Evolutionary conservation across 1,140 invertebrate species (phyloP).

Genomic region (Protaetia brevitarsis): DNA sequence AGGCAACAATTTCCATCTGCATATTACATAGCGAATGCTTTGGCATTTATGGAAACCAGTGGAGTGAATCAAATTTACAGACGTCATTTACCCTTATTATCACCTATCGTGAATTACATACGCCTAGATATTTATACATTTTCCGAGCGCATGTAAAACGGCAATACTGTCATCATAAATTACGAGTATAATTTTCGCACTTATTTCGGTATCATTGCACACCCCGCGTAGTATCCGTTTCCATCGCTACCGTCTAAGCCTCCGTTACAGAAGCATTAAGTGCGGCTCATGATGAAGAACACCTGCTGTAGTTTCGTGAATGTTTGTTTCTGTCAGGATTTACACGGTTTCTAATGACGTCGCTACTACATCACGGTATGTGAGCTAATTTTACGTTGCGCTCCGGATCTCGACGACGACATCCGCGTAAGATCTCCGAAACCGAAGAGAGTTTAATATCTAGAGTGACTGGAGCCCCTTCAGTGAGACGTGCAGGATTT

Average conservation of each 20-base stretch:
- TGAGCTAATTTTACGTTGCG: constrained; percentile 30
- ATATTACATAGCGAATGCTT: too few species aligned
- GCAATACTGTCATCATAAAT: constrained; percentile 8
- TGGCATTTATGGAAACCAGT: too few species aligned
- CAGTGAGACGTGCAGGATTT: constrained; percentile 23
- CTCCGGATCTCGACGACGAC: not conserved
- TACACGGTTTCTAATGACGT: constrained; percentile 31
- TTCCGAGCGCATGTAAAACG: not conserved
- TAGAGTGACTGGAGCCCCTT: not conserved
- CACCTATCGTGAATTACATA: too few species aligned
- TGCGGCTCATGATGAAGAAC: constrained; percentile 26
- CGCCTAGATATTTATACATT: constrained; percentile 1
- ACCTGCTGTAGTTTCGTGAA: constrained; percentile 28
- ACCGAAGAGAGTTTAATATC: not conserved
- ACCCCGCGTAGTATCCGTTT: not conserved
- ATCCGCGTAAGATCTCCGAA: constrained; percentile 4
- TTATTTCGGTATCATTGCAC: constrained; percentile 7
- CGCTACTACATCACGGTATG: constrained; percentile 28
- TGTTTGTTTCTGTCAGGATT: constrained; percentile 33
- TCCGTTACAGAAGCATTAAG: constrained; percentile 20
- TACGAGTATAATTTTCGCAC: not conserved
- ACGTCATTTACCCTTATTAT: too few species aligned
- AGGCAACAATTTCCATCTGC: too few species aligned
- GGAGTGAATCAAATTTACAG: too few species aligned
- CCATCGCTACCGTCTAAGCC: not conserved